Conservation (phyloP, 2,113 vertebrate species). For the Spilogale gracilis region DNA sequence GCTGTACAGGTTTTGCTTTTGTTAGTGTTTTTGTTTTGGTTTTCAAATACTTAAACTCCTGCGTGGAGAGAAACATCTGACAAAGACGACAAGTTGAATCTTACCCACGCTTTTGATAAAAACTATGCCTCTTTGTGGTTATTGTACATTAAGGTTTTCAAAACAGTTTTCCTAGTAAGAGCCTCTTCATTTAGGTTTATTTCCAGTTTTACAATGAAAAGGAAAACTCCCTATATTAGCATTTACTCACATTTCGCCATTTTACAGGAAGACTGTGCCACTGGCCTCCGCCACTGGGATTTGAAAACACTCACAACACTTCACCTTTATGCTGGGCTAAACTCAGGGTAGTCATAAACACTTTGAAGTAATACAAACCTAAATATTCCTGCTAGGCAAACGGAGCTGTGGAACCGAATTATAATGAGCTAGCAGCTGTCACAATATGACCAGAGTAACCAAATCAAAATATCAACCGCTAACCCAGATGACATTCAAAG, state of each 20-base stretch:
- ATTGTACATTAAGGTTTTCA: slow-evolving; percentile 50
- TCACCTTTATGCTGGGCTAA: slow-evolving; percentile 69
- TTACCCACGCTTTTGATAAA: slow-evolving; percentile 52
- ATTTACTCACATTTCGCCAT: slow-evolving; percentile 23
- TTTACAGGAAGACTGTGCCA: slow-evolving; percentile 42
- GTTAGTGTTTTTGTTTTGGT: no score
- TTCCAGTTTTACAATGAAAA: slow-evolving; percentile 70
- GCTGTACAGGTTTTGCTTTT: background rate
- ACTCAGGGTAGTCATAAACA: slow-evolving; percentile 65
- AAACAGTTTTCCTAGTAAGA: slow-evolving; percentile 42
- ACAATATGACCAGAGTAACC: slow-evolving; percentile 85
- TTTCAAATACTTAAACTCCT: slow-evolving; percentile 52
- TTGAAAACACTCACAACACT: slow-evolving; percentile 50
- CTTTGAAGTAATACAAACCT: slow-evolving; percentile 78
- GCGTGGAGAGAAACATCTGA: background rate
- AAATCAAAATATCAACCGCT: slow-evolving; percentile 84
- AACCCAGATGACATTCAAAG: slow-evolving; percentile 87
- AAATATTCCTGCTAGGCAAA: slow-evolving; percentile 82
- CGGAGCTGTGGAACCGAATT: slow-evolving; percentile 77
- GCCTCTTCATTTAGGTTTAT: slow-evolving; percentile 12
- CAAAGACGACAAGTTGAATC: slow-evolving; percentile 40
- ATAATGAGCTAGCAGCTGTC: slow-evolving; percentile 86
- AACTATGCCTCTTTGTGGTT: background rate
- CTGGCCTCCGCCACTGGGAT: slow-evolving; percentile 35
- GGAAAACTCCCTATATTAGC: slow-evolving; percentile 50